Conservation (phyloP, 2,888 invertebrate species). For the Caradrina clavipalpis region DNA sequence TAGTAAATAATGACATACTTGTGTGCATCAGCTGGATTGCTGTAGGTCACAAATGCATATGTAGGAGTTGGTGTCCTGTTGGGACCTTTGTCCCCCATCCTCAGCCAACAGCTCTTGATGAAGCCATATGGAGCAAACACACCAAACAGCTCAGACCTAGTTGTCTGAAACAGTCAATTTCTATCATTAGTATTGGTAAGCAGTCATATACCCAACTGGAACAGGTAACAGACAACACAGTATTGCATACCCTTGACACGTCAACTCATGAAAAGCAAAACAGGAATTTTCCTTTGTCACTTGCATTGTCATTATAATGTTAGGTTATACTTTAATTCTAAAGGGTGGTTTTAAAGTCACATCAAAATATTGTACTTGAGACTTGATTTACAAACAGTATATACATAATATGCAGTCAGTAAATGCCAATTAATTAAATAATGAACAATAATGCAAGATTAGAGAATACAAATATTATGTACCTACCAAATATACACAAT, state of each 20-base stretch:
- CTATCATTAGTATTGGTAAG: not conserved
- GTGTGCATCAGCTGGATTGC: constrained; percentile 87
- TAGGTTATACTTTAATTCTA: not conserved
- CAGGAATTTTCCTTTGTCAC: not conserved
- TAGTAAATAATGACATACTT: constrained; percentile 79
- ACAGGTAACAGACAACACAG: too few relatives aligned
- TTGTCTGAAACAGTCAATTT: constrained; percentile 82
- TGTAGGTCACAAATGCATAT: constrained; percentile 91
- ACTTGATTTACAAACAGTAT: not conserved
- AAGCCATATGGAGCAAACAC: constrained; percentile 91
- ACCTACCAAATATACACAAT: too few relatives aligned
- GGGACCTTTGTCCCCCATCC: constrained; percentile 84
- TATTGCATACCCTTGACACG: too few relatives aligned
- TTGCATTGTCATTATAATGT: not conserved
- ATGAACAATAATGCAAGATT: not conserved
- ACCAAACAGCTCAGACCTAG: constrained; percentile 87
- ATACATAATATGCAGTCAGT: not conserved
- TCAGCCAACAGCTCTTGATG: constrained; percentile 90
- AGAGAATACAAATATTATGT: not conserved
- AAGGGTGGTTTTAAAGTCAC: not conserved
- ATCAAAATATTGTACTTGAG: not conserved
- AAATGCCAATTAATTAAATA: not conserved
- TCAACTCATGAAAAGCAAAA: not conserved
- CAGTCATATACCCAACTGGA: not conserved
- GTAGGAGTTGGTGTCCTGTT: constrained; percentile 78